These are phyloP conservation scores for Mesocentrotus franciscanus DNA, from an alignment of 53 echinoderm and acorn worm genomes.

Conservation along the genomic window DNA sequence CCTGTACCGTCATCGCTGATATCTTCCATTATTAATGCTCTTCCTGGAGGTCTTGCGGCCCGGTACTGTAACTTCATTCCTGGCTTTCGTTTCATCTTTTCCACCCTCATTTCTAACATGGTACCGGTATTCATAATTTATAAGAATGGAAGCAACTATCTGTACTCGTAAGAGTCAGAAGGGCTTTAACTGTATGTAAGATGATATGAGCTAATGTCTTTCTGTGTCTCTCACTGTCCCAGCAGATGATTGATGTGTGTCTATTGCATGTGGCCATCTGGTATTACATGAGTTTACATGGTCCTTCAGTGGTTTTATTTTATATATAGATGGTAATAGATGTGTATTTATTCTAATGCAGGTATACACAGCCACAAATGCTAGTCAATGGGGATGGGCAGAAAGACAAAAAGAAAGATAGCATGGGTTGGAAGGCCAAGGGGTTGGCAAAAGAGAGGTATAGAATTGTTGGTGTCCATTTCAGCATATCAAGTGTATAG, in stretches of 20 bases:
- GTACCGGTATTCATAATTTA: background rate
- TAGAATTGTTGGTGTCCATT: background rate
- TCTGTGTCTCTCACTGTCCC: background rate
- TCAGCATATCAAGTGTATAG: background rate
- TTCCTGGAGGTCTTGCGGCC: background rate
- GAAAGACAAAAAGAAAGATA: background rate
- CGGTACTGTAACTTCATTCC: background rate
- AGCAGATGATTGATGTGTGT: background rate
- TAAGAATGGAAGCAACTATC: background rate
- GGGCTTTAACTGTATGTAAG: background rate
- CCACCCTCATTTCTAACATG: background rate
- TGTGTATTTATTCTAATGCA: background rate
- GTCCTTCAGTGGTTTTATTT: background rate
- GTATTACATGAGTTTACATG: background rate
- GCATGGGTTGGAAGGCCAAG: too few species aligned
- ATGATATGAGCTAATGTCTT: background rate
- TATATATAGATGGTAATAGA: background rate
- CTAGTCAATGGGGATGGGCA: background rate
- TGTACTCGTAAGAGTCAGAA: background rate
- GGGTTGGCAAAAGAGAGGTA: too few species aligned
- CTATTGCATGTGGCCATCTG: background rate
- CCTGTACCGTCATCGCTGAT: background rate
- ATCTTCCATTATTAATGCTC: conserved; percentile 15
- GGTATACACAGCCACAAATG: background rate
- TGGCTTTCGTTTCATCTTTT: background rate